Percentiles rank a stretch among this genome's conserved stretches.
phyloP scores from a whole-genome alignment of 2,113 vertebrate genomes.

The Menura novaehollandiae region DNA sequence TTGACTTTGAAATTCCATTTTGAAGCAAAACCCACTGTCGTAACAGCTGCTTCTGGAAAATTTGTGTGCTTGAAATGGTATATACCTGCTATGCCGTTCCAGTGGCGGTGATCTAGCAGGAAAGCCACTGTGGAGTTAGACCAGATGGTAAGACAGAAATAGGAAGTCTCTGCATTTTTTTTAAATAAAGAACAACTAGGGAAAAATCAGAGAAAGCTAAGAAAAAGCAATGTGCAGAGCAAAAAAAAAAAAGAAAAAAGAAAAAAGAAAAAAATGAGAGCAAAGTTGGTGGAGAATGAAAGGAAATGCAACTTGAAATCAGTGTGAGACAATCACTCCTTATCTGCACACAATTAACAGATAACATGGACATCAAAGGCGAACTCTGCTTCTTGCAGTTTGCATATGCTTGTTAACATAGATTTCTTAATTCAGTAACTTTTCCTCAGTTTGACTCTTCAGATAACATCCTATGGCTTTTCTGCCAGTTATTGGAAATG shows the following conservation, averaged over 20 bases:
- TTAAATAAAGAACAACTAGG: neutral
- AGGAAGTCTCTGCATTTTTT: neutral
- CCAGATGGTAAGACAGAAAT: constrained; percentile 41
- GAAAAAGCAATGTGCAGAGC: neutral
- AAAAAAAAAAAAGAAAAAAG: neutral
- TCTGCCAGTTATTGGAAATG: neutral
- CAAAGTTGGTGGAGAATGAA: neutral
- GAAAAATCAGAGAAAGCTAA: neutral
- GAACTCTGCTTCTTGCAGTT: neutral
- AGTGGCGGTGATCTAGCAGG: neutral
- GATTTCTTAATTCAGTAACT: neutral
- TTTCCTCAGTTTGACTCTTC: neutral
- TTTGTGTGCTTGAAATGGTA: neutral
- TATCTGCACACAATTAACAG: neutral
- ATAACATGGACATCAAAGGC: neutral
- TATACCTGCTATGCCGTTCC: neutral
- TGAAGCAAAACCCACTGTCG: neutral
- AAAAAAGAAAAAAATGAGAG: neutral
- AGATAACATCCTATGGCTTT: neutral
- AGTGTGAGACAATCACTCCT: neutral
- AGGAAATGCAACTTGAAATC: neutral
- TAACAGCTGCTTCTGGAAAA: constrained; percentile 19
- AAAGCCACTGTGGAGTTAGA: neutral
- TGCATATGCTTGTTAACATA: neutral
- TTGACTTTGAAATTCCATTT: neutral